Base-by-base conservation (phyloP, 2,888 invertebrate genomes). In the Omphaloscelis lunosa region DNA sequence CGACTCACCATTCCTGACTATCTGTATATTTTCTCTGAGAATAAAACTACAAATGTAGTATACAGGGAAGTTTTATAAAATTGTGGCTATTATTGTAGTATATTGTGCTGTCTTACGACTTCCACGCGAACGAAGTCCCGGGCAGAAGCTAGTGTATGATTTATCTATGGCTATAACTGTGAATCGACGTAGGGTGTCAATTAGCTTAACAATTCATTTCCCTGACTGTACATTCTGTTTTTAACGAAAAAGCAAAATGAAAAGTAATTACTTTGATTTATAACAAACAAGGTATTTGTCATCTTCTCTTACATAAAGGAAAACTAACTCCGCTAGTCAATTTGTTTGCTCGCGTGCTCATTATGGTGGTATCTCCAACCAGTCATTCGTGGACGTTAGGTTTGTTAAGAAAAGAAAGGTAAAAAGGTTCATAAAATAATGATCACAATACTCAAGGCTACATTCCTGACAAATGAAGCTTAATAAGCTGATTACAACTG, bases 401-500 rank as follows among this genome's bases (percentile, higher is more conserved):
- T 67, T 51, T 72, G 17, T 72, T 65, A 27, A 20, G 11, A 74
- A 45, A 66, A 39, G 2, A 75, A 75, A 23, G 15, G 34, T 62
- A 29, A 80, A 73, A 68, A 75, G 56, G 41, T 62, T 67, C 9
- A 61, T 67, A 62, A 51, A 62, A 79, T 78, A 80, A 67, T 62
- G 29, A 58, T 82, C 17, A n/a, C 17, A 67, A 81, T 58, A 61
- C 11, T 45, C 41, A 79, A 53, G 12, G n/a, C 41, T 65, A 48
- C 27, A 59, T 53, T 48, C 29, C 29, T 65, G 29, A 82, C 48
- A 76, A 76, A 65, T 63, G 27, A 58, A 53, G 29, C 5, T 34
- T 45, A 29, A 62, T 62, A 82, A 75, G 48, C 48, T 66, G 75
- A 81, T 79, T 81, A 74, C 59, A 75, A 48, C 75, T 61, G 65